Conservation (phyloP, 2,113 vertebrate species). For the Origma solitaria region DNA sequence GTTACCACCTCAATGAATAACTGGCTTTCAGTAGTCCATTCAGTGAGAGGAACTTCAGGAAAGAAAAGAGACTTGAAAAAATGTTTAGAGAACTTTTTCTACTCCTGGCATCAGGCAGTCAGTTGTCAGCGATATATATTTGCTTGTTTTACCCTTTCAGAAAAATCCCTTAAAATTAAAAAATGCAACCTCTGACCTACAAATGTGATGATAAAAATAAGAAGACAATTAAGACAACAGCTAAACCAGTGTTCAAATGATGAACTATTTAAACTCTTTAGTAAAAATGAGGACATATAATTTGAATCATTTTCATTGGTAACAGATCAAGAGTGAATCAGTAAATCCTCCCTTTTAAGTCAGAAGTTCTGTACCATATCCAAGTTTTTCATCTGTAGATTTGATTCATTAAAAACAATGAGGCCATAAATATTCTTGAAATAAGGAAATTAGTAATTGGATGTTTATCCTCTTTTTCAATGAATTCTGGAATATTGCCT, state of each 20-base stretch:
- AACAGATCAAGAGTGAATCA: neutral
- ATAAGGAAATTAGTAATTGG: neutral
- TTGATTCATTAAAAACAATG: neutral
- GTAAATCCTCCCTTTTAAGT: neutral
- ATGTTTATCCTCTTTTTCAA: neutral
- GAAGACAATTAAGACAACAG: neutral
- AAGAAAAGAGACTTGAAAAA: neutral
- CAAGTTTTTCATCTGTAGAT: slow-evolving; percentile 3
- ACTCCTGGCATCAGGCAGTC: neutral
- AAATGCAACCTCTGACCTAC: neutral
- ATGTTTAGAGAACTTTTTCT: neutral
- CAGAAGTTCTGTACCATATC: neutral
- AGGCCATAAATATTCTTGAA: neutral
- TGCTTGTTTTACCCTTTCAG: neutral
- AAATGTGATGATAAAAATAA: neutral
- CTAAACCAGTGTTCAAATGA: neutral
- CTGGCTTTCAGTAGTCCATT: neutral
- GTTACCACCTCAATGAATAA: neutral
- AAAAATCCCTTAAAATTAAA: neutral
- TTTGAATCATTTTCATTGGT: neutral
- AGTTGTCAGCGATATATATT: neutral
- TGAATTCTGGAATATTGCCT: neutral
- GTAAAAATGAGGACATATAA: neutral
- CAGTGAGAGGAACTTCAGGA: neutral
- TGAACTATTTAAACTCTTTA: neutral